Base-by-base conservation (phyloP, 1,140 invertebrate species). In the Drosophila repleta region DNA sequence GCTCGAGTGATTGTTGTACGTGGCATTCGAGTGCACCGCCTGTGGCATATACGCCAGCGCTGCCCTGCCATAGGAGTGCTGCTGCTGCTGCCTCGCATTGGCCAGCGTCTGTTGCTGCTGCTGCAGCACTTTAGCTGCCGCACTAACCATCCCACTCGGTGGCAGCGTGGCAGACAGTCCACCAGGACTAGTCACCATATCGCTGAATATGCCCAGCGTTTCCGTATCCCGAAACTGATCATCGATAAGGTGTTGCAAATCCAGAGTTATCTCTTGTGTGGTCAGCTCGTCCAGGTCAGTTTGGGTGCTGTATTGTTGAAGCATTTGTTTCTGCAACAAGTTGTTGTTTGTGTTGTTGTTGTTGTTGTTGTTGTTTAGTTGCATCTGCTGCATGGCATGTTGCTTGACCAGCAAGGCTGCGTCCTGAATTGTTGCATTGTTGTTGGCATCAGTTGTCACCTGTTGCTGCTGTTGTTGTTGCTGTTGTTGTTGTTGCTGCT, bases 21-120 rank as follows among this genome's bases (percentile, higher is more conserved):
- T 95, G 8, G 95, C 95, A 3, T 95, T 95, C 48, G 95, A 96
- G 92, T 97, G 97, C 0, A 98, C 96, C 1, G 96, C 96, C 87
- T 97, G 96, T 0, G 97, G 97, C 95, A 98, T 96, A 85, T 97
- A 97, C 1, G 96, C 95, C 24, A 97, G 90, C 0, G 96, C 95
- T 1, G 95, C 85, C 0, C 94, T 93, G 37, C 94, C 94, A 4
- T 92, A 91, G 0, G 76, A 74, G 39, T 90, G 85, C 53, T 90
- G 91, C 51, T 90, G 91, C 51, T 92, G 91, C 53, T 89, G 91
- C 7, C 17, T 89, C 76, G 24, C 76, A 32, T 74, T 80, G 90
- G 78, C 56, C 76, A 90, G 71, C 8, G 92, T 78, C 49, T 90
- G 83, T 55, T 91, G 79, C 64, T 92, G 89, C 66, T 91, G 79